Conservation (phyloP, 2,113 vertebrate genomes). For the Podarcis muralis region DNA sequence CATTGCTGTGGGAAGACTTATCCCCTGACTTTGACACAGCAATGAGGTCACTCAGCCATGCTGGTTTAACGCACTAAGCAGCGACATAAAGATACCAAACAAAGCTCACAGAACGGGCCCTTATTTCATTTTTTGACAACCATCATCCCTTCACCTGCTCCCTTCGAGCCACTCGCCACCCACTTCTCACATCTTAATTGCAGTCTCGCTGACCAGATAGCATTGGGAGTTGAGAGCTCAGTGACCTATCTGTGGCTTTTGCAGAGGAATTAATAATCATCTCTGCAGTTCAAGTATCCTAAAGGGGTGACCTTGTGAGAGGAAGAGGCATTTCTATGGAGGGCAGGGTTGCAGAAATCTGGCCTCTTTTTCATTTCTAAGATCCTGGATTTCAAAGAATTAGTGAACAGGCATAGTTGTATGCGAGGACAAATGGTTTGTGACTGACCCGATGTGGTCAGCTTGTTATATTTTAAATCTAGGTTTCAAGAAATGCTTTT, state of each 20-base stretch:
- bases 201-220: constrained; percentile 11
- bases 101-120: not conserved
- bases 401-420: not conserved
- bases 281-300: constrained; percentile 18
- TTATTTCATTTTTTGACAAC: not conserved
- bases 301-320: constrained; percentile 34
- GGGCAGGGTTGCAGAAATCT: not conserved
- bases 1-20: not conserved
- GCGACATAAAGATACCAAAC: not conserved
- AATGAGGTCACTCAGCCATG: not conserved
- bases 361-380: not conserved
- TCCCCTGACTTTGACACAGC: not conserved
- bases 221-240: constrained; percentile 34
- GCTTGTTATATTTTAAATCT: not conserved
- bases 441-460: not conserved
- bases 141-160: not conserved
- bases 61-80: not conserved
- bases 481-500: not conserved
- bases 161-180: not conserved
- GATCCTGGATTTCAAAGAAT: constrained; percentile 1
- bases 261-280: constrained; percentile 18
- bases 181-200: not conserved
- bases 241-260: constrained; percentile 14
- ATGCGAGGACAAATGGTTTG: not conserved
- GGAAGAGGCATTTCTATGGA: not conserved